These are phyloP conservation scores for Montipora capricornis DNA, from an alignment of 64 coral and sea anemone species.

Conservation along the genomic window DNA sequence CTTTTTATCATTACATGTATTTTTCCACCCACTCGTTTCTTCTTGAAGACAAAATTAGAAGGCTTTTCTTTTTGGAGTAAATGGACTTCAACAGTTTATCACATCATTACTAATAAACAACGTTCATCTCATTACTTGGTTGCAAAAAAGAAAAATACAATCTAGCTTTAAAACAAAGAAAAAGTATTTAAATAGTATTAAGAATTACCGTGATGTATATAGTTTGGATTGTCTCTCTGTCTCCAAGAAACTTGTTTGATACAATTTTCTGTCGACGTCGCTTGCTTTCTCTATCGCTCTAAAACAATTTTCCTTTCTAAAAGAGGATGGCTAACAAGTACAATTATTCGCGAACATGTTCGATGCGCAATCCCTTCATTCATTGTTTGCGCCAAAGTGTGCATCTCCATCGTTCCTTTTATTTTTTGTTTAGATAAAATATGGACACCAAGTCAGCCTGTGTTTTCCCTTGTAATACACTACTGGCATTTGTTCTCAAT, in stretches of 20 bases:
- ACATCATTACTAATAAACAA: constrained; percentile 21
- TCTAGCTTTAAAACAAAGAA: neutral
- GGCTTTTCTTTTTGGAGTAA: too few species aligned
- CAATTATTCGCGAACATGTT: neutral
- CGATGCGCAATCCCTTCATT: constrained; percentile 15
- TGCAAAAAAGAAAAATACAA: neutral
- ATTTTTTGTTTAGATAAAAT: constrained; percentile 26
- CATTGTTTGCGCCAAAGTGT: constrained; percentile 26
- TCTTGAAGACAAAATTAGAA: too few species aligned
- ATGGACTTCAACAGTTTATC: constrained; percentile 2
- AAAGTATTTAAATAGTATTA: constrained; percentile 1
- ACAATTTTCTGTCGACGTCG: neutral
- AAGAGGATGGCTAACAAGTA: too few species aligned
- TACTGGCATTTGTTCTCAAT: neutral
- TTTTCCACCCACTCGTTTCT: too few species aligned
- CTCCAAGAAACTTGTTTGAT: neutral
- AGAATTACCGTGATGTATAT: constrained; percentile 1
- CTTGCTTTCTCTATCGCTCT: neutral
- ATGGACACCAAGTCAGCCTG: constrained; percentile 20
- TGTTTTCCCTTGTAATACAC: constrained; percentile 38
- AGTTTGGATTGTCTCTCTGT: neutral
- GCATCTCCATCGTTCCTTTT: constrained; percentile 17
- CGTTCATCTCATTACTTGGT: constrained; percentile 31
- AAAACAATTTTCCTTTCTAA: too few species aligned
- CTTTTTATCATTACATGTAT: too few species aligned